phyloP scores from a whole-genome alignment of 1,140 invertebrate genomes.

The Brachionus angularis region DNA sequence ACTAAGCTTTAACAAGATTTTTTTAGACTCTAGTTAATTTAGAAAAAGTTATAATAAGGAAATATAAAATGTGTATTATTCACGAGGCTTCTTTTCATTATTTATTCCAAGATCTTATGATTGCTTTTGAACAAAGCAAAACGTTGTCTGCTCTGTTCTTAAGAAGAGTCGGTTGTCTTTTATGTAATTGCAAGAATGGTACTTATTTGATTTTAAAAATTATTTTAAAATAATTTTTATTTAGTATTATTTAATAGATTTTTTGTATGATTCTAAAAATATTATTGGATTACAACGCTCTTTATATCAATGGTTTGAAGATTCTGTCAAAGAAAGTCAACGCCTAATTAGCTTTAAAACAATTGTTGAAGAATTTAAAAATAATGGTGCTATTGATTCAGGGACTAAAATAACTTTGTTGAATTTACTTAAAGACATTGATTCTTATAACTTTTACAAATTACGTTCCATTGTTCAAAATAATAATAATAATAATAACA shows the following conservation, averaged over 20 bases:
- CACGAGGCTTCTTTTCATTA: constrained; percentile 33
- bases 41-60: background rate
- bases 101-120: constrained; percentile 24
- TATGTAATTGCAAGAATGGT: constrained; percentile 42
- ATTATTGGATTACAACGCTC: constrained; percentile 26
- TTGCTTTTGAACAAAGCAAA: constrained; percentile 22
- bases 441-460: background rate
- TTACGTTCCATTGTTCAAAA: background rate
- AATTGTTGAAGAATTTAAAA: background rate
- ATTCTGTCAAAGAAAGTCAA: background rate
- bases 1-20: too few relatives aligned
- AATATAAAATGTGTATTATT: constrained; percentile 23
- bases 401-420: constrained; percentile 40
- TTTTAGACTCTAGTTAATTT: too few relatives aligned
- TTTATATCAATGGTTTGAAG: constrained; percentile 28
- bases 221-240: background rate
- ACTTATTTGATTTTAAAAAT: background rate
- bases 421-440: constrained; percentile 15
- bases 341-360: background rate
- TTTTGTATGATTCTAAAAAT: constrained; percentile 23
- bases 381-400: constrained; percentile 23
- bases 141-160: constrained; percentile 7
- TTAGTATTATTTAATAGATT: background rate
- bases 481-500: background rate
- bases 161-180: constrained; percentile 22